Percentiles rank a stretch among this genome's conserved stretches.
Conservation (phyloP, 2,888 invertebrate genomes). For the Rhagonycha fulva region DNA sequence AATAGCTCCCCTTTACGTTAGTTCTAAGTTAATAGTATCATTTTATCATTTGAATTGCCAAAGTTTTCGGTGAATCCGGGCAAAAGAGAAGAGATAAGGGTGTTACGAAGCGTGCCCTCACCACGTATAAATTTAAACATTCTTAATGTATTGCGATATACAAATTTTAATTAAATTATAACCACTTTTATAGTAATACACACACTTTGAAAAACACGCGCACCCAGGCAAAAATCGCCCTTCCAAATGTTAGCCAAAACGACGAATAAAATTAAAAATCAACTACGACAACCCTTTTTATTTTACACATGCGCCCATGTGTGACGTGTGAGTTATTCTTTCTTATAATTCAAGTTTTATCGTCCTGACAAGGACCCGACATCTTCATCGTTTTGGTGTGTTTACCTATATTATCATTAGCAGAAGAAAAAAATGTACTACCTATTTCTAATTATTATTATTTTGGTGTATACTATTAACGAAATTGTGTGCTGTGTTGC, state of each 20-base stretch:
- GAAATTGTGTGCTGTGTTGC: neutral
- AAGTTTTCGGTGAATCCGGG: slow-evolving; percentile 44
- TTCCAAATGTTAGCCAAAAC: slow-evolving; percentile 16
- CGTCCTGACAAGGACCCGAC: neutral
- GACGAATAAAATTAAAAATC: slow-evolving; percentile 15
- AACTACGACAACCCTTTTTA: slow-evolving; percentile 21
- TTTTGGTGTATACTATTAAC: too few species aligned
- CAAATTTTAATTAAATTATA: neutral
- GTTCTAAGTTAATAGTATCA: slow-evolving; percentile 52
- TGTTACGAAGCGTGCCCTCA: slow-evolving; percentile 16
- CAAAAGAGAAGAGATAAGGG: slow-evolving; percentile 29
- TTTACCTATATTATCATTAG: neutral
- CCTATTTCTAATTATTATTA: too few species aligned
- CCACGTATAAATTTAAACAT: neutral
- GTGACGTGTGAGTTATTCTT: neutral
- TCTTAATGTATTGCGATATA: neutral
- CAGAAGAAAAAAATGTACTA: neutral
- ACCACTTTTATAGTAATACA: neutral
- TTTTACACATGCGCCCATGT: slow-evolving; percentile 25
- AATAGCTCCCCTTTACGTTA: slow-evolving; percentile 43
- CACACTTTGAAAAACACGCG: neutral
- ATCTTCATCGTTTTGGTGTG: neutral
- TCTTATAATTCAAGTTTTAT: neutral
- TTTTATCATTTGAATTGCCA: slow-evolving; percentile 55
- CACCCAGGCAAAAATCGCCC: neutral